A percentile compares a stretch with the other conserved stretches of the same genome.
Conservation (phyloP, 2,888 invertebrate species). For the Lampropteryx suffumata region DNA sequence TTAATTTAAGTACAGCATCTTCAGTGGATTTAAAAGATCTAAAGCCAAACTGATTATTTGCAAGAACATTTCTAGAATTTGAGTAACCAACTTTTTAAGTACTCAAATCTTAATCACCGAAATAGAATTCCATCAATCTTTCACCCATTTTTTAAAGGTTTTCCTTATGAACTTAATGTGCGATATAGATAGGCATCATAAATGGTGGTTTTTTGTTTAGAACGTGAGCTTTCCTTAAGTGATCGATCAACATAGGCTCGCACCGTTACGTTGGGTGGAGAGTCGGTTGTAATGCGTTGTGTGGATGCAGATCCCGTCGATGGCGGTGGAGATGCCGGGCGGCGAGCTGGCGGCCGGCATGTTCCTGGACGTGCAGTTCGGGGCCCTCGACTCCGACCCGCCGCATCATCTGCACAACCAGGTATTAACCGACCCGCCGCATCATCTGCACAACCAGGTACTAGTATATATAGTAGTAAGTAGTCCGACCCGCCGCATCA, state of each 20-base stretch:
- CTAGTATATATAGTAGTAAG: too few species aligned
- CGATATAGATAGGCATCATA: conserved; percentile 51
- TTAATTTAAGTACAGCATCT: too few species aligned
- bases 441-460: neutral
- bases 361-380: conserved; percentile 96
- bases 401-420: neutral
- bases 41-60: too few species aligned
- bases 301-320: conserved; percentile 89
- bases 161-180: conserved; percentile 37
- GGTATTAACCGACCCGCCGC: conserved; percentile 6
- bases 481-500: conserved; percentile 1
- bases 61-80: too few species aligned
- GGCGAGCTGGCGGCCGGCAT: conserved; percentile 89
- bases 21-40: too few species aligned
- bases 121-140: conserved; percentile 50
- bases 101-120: conserved; percentile 41
- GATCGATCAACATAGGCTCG: conserved; percentile 39
- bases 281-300: too few species aligned
- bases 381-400: conserved; percentile 87
- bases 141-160: conserved; percentile 45
- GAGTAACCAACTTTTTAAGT: too few species aligned
- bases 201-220: conserved; percentile 46
- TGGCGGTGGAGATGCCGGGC: conserved; percentile 98
- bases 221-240: conserved; percentile 40
- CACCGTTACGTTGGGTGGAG: too few species aligned